phyloP scores from a whole-genome alignment of 2,888 invertebrate species.

The Pteria penguin region DNA sequence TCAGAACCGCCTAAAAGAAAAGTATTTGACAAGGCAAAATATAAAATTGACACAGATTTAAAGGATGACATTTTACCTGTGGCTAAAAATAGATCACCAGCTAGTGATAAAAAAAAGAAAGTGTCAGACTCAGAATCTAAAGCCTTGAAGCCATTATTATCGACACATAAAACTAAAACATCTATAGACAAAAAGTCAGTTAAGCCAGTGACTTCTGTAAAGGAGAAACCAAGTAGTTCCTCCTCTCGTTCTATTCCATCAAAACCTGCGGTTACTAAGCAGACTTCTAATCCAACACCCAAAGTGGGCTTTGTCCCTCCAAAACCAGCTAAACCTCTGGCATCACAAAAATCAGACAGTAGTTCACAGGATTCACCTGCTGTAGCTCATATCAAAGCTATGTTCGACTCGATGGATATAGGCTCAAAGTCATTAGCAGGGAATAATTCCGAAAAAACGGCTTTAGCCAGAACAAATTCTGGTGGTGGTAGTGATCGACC shows the following conservation, averaged over 20 bases:
- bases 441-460: background rate
- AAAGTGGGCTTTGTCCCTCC: background rate
- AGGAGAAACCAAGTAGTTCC: background rate
- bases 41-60: conserved; percentile 40
- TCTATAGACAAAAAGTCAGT: conserved; percentile 19
- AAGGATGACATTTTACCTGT: conserved; percentile 34
- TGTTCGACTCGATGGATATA: conserved; percentile 41
- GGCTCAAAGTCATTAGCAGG: conserved; percentile 15
- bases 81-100: conserved; percentile 27
- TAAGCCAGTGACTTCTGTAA: background rate
- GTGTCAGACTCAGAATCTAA: conserved; percentile 44
- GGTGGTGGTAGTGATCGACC: conserved; percentile 27
- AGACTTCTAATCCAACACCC: background rate
- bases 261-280: background rate
- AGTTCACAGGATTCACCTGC: conserved; percentile 14
- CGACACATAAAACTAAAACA: conserved; percentile 26
- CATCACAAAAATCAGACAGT: background rate
- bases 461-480: conserved; percentile 8
- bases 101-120: conserved; percentile 29
- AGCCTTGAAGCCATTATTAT: conserved; percentile 20
- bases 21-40: conserved; percentile 44
- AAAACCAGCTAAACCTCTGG: background rate
- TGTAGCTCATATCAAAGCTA: conserved; percentile 37
- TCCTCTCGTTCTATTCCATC: background rate
- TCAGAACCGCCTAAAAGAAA: conserved; percentile 35